These are phyloP conservation scores for Encarsia formosa DNA, from an alignment of 2,888 invertebrate species.

Conservation along the genomic window DNA sequence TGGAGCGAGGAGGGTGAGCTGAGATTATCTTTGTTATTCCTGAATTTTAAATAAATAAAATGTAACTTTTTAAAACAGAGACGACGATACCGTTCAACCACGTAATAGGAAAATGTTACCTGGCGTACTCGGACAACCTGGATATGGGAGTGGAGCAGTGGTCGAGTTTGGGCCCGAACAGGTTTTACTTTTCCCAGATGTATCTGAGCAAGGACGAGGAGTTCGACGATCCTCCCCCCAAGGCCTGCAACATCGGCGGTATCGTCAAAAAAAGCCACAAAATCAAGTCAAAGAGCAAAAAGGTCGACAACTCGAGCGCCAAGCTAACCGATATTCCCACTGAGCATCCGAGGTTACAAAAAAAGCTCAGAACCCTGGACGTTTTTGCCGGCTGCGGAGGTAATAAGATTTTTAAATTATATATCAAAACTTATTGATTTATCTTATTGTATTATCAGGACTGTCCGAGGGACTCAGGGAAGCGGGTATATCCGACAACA, in stretches of 20 bases:
- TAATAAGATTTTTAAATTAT: constrained; percentile 32
- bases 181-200: constrained; percentile 71
- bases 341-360: constrained; percentile 47
- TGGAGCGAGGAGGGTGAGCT: constrained; percentile 75
- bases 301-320: constrained; percentile 29
- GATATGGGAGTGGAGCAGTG: constrained; percentile 57
- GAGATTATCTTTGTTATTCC: too few species aligned
- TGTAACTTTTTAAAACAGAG: too few species aligned
- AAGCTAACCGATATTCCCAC: constrained; percentile 38
- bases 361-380: constrained; percentile 66
- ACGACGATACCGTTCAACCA: constrained; percentile 57
- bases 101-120: constrained; percentile 67
- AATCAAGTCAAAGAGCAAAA: constrained; percentile 58
- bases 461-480: constrained; percentile 70
- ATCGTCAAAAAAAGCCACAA: constrained; percentile 66
- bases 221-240: constrained; percentile 61
- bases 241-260: constrained; percentile 59
- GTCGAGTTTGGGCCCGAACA: constrained; percentile 61
- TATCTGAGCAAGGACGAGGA: constrained; percentile 59
- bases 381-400: constrained; percentile 86
- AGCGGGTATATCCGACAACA: constrained; percentile 65
- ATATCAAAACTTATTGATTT: not conserved
- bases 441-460: constrained; percentile 46
- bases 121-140: constrained; percentile 63
- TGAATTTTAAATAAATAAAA: too few species aligned